Percentiles rank a stretch among this genome's conserved stretches.
phyloP scores from a whole-genome alignment of 1,140 invertebrate genomes.

The Hylyphantes graminicola region DNA sequence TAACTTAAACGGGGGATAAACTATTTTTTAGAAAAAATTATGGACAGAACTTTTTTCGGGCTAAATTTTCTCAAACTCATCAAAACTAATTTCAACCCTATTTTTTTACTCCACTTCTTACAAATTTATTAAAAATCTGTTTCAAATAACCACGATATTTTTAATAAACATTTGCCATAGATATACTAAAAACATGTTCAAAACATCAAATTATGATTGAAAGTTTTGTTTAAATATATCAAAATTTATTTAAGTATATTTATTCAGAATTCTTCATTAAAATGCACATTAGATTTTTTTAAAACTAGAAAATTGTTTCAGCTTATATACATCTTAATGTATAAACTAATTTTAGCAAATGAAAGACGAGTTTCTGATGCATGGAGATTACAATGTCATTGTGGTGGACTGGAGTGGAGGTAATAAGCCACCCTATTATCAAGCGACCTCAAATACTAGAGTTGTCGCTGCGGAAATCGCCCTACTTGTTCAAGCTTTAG shows the following conservation, averaged over 20 bases:
- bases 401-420: conserved; percentile 70
- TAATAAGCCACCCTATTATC: conserved; percentile 71
- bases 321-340: neutral
- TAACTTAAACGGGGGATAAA: too few relatives aligned
- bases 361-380: conserved; percentile 62
- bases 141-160: too few relatives aligned
- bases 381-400: conserved; percentile 67
- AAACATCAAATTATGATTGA: neutral
- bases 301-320: conserved; percentile 12
- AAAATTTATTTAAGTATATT: neutral
- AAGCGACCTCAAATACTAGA: conserved; percentile 75
- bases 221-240: neutral
- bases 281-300: neutral
- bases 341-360: conserved; percentile 40
- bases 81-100: too few relatives aligned
- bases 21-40: too few relatives aligned
- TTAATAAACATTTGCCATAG: too few relatives aligned
- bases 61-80: too few relatives aligned
- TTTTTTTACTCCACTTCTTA: too few relatives aligned
- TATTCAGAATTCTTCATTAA: neutral
- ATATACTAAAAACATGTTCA: too few relatives aligned
- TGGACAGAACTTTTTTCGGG: too few relatives aligned
- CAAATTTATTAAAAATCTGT: too few relatives aligned
- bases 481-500: conserved; percentile 67
- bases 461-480: conserved; percentile 76